Base-by-base conservation (phyloP, 1,140 invertebrate species). In the Saccostrea echinata region DNA sequence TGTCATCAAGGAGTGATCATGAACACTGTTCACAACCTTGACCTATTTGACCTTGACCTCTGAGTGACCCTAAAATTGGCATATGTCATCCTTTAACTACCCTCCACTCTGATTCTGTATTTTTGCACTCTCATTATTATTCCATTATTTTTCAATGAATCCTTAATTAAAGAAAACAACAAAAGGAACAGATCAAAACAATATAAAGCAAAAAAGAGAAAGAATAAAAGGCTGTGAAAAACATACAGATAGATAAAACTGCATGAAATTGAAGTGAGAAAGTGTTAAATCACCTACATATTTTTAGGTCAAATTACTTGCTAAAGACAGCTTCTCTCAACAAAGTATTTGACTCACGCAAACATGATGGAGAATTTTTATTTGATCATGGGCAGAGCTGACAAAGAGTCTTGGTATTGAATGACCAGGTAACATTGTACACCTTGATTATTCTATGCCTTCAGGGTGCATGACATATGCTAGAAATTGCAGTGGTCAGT, bases 381-480 rank as follows among this genome's bases (percentile, higher is more conserved):
- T 76, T 76, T 76, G 68, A 76, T 16, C 68, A 16, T 33, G 68
- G 4, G 9, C 27, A 76, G 27, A 76, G 68, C 27, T 76, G 68
- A 76, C 68, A 76, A 76, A 76, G 68, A 33, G 27, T 13, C 68
- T 27, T 9, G 27, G 27, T 76, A 76, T 76, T 30, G 27, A 76
- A 33, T 30, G 68, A 76, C 68, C 68, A 76, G 68, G 27, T 30
- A 76, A 76, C 68, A 71, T 24, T 76, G 68, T 76, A 76, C 68
- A 76, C 68, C 18, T 76, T 76, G 68, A 76, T 76, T 76, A 76
- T 30, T 76, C 68, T 16, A 35, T 76, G 68, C 68, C 68, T 76
- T 16, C 68, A 76, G 68, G 68, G 27, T 76, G 68, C 68, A 76
- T 76, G 68, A 76, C 68, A 76, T 76, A 76, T 33, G 68, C 55